Evolutionary conservation across 2,113 vertebrate genomes (phyloP), one percentile per base, ranked within the genome.

Genomic region (Tetrao urogallus): DNA sequence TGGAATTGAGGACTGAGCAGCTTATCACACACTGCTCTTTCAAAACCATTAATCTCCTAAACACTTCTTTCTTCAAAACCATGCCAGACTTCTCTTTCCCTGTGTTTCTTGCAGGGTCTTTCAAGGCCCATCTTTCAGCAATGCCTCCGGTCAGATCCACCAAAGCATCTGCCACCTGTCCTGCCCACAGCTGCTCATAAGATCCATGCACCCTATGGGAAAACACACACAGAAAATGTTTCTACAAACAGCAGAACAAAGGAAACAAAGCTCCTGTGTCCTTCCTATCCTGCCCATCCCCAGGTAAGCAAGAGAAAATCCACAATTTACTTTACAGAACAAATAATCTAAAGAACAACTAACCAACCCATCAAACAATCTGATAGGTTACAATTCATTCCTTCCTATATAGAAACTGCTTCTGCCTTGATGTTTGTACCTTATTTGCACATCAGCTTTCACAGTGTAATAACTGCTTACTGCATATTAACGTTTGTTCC

Each of bases 151-250:
- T 99, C 80, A 99, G 92, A 94, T 99, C 99, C 88, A 99, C 99
- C 65, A 99, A 92, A 63, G 99, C 99, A 66, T 99, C 99, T 2
- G 98, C 98, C 83, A 99, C 99, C 94, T 99, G 99, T 24, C 99
- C 99, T 6, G 99, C 99, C 99, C 99, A 99, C 57, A 99, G 91
- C 11, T 88, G 97, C 70, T 99, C 99, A 2, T 99, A 99, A 73
- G 98, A 99, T 34, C 99, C 99, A 22, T 98, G 97, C 38, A 99
- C 96, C 97, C 99, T 99, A 27, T 17, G 21, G 8, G 11, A 27
- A 2, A 4, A 10, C 28, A 38, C 72, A 15, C 4, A 45, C 52
- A 52, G 4, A 19, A 36, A 16, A 52, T 2, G 6, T 42, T 52
- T 73, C 27, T 63, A 42, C 6, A 47, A 58, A 67, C 3, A 78